Evolutionary conservation across 2,797 vertebrate species (phyloP).

Genomic region (Tenualosa ilisha): DNA sequence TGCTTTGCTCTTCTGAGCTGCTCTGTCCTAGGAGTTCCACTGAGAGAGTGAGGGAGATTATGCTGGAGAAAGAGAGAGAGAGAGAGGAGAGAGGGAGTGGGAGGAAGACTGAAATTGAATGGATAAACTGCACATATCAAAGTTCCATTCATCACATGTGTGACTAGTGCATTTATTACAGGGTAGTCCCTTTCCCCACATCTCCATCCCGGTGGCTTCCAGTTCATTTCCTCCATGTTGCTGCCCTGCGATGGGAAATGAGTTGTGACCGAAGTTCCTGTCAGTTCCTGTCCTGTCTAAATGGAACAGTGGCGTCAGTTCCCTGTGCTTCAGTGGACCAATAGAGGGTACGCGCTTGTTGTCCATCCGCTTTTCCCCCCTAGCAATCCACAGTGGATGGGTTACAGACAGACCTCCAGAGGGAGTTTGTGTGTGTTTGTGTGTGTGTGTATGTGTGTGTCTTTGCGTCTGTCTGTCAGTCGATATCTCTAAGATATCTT

Average conservation of each 20-base stretch:
- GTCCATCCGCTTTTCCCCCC: not conserved
- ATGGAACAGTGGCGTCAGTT: conserved; percentile 59
- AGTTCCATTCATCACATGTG: conserved; percentile 66
- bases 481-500: not conserved
- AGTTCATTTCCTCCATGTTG: conserved; percentile 75
- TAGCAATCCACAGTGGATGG: not conserved
- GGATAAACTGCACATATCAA: conserved; percentile 73
- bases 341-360: not conserved
- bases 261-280: conserved; percentile 77
- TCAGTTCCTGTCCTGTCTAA: conserved; percentile 59
- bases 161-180: conserved; percentile 67
- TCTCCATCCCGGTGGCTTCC: conserved; percentile 69
- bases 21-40: not conserved
- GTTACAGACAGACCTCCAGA: not conserved
- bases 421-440: conserved; percentile 22
- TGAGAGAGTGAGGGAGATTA: not conserved
- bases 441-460: conserved; percentile 2
- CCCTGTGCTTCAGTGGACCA: not conserved
- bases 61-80: not conserved
- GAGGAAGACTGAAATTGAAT: conserved; percentile 66
- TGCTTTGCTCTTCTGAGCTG: not conserved
- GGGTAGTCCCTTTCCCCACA: conserved; percentile 52
- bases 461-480: not conserved
- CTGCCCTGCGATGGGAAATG: conserved; percentile 72
- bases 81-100: not conserved